Conservation (phyloP, 2,113 vertebrate species). For the Mastomys natalensis region DNA sequence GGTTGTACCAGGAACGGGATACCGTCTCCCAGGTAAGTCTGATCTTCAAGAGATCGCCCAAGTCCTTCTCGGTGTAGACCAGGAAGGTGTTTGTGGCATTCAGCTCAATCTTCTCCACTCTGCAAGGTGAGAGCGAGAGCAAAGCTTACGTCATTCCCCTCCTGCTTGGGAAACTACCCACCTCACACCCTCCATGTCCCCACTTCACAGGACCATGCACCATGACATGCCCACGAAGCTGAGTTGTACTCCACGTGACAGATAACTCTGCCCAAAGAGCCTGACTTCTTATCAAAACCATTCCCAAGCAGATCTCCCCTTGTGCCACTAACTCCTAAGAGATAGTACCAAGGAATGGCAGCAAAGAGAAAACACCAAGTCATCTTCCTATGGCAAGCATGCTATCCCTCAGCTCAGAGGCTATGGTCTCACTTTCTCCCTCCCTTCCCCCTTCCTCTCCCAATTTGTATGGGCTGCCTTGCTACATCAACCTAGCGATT, state of each 20-base stretch:
- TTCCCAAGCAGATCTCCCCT: no score
- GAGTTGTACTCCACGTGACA: background rate
- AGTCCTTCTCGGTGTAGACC: slow-evolving; percentile 95
- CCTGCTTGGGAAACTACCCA: background rate
- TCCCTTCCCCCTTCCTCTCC: background rate
- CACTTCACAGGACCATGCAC: background rate
- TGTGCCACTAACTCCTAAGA: background rate
- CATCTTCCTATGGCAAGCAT: background rate
- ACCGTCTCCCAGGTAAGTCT: slow-evolving; percentile 93
- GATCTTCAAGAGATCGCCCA: slow-evolving; percentile 95
- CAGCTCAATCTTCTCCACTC: slow-evolving; percentile 88
- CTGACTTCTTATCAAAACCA: background rate
- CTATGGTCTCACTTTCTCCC: background rate
- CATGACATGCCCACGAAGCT: background rate
- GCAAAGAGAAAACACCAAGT: background rate
- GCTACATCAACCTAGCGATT: background rate
- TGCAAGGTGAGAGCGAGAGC: slow-evolving; percentile 74
- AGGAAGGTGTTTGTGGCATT: slow-evolving; percentile 97
- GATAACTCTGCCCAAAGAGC: background rate
- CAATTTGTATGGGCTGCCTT: background rate
- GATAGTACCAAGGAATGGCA: background rate
- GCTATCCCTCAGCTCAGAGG: background rate
- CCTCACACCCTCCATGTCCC: background rate
- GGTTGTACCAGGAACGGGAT: slow-evolving; percentile 87
- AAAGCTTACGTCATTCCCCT: background rate